Evolutionary conservation across 1,140 invertebrate genomes (phyloP), one percentile per base, ranked within the genome.

Genomic region (Charaxes varanes): DNA sequence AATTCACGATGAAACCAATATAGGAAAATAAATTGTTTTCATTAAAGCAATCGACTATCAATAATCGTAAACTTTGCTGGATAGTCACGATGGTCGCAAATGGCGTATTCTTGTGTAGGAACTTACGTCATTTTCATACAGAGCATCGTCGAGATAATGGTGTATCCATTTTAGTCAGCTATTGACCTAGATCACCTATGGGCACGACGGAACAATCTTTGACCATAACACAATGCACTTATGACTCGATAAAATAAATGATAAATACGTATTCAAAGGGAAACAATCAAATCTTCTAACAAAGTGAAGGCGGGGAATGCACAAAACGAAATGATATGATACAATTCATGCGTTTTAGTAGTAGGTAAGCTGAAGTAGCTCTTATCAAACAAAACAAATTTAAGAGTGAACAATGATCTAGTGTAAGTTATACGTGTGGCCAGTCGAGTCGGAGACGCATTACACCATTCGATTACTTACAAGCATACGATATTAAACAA

Each of bases 301-400:
- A 71, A 69, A 69, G 68, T 61, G 60, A 45, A 60, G 66, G 64
- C 53, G 64, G 63, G 54, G 55, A 60, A 44, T 64, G 62, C 66
- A 76, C 62, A 74, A 68, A 69, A 71, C 67, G 55, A 71, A 70
- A 68, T 62, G 68, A 73, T 64, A 63, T 57, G 69, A 70, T 69
- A 72, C 67, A 66, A 63, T 79, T 77, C 69, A 78, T 71, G 74
- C 61, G 49, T 66, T 66, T 58, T 59, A 55, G 59, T 78, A 61
- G 61, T 53, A 45, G 22, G 45, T 47, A 58, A 66, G 52, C 52
- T 74, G 55, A 65, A 76, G 70, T 77, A 63, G 53, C 66, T 78
- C 71, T 82, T 82, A 82, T 80, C 78, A 61, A 59, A 70, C 60
- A 61, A 71, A 77, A 79, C 69, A 72, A 67, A 82, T 68, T 69